Percentiles rank a stretch among this genome's conserved stretches.
Evolutionary conservation across 2,888 invertebrate genomes (phyloP).

Genomic region (Ophion ellenae): DNA sequence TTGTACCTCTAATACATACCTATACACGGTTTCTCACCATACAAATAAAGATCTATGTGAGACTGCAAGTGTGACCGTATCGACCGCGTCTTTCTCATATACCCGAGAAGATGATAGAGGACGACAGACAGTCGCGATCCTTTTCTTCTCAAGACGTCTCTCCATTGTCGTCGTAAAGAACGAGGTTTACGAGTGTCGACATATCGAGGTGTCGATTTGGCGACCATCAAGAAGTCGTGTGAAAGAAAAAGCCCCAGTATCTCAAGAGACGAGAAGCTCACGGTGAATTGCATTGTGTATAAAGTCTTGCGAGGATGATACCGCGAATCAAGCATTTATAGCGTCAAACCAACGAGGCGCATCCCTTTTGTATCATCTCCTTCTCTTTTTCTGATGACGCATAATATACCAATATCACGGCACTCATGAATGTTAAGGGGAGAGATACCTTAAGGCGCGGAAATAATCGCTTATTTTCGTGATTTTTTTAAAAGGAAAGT

Average conservation of each 20-base stretch:
- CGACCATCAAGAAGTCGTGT: slow-evolving; percentile 39
- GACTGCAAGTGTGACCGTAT: slow-evolving; percentile 14
- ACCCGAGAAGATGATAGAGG: slow-evolving; percentile 30
- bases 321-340: slow-evolving; percentile 48
- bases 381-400: slow-evolving; percentile 34
- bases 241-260: slow-evolving; percentile 28
- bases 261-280: slow-evolving; percentile 4
- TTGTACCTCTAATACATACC: background rate
- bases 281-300: slow-evolving; percentile 44
- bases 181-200: slow-evolving; percentile 63
- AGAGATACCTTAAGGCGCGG: too few species aligned
- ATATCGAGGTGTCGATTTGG: slow-evolving; percentile 57
- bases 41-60: slow-evolving; percentile 15
- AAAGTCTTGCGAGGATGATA: slow-evolving; percentile 34
- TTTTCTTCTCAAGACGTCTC: slow-evolving; percentile 44
- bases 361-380: slow-evolving; percentile 23
- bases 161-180: slow-evolving; percentile 65
- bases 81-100: slow-evolving; percentile 52
- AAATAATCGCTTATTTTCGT: too few species aligned
- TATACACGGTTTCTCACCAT: slow-evolving; percentile 14
- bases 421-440: slow-evolving; percentile 31
- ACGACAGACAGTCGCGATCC: slow-evolving; percentile 43
- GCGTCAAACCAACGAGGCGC: slow-evolving; percentile 30
- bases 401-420: background rate
- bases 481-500: too few species aligned